Conservation (phyloP, 2,797 vertebrate genomes). For the Sciaenops ocellatus region DNA sequence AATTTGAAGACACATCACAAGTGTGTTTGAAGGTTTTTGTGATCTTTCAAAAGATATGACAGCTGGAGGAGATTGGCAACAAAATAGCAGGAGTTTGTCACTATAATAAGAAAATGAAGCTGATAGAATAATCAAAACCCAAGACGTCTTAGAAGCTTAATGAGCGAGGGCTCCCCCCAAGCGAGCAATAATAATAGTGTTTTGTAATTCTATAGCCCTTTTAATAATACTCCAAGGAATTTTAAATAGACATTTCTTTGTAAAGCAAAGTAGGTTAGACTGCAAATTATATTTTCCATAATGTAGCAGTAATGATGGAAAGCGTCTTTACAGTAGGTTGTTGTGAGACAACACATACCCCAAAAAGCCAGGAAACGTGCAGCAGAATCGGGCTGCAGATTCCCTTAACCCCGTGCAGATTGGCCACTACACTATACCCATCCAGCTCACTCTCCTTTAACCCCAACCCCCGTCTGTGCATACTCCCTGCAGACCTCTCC, state of each 20-base stretch:
- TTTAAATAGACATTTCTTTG: conserved; percentile 79
- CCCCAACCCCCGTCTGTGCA: conserved; percentile 61
- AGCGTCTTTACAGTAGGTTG: conserved; percentile 31
- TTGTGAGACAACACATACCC: background rate
- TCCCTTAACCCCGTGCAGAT: conserved; percentile 43
- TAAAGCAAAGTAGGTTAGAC: conserved; percentile 79
- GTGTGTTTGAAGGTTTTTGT: conserved; percentile 80
- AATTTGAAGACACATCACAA: conserved; percentile 79
- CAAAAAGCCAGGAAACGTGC: conserved; percentile 19
- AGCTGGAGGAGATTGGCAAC: conserved; percentile 83
- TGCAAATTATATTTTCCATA: conserved; percentile 72
- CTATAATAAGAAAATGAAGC: conserved; percentile 77
- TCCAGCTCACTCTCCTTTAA: conserved; percentile 47
- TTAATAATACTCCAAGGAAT: conserved; percentile 81
- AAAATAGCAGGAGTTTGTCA: conserved; percentile 83
- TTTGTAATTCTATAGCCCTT: conserved; percentile 83
- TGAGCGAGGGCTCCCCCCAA: conserved; percentile 82
- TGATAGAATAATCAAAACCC: conserved; percentile 83
- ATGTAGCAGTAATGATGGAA: conserved; percentile 43
- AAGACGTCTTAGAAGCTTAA: conserved; percentile 81
- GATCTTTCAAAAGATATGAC: conserved; percentile 82
- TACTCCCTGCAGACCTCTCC: conserved; percentile 64
- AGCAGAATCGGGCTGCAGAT: conserved; percentile 18
- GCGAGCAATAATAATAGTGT: conserved; percentile 81
- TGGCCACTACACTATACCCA: conserved; percentile 27